phyloP scores from a whole-genome alignment of 23 tunicate genomes.

The Clavelina lepadiformis region DNA sequence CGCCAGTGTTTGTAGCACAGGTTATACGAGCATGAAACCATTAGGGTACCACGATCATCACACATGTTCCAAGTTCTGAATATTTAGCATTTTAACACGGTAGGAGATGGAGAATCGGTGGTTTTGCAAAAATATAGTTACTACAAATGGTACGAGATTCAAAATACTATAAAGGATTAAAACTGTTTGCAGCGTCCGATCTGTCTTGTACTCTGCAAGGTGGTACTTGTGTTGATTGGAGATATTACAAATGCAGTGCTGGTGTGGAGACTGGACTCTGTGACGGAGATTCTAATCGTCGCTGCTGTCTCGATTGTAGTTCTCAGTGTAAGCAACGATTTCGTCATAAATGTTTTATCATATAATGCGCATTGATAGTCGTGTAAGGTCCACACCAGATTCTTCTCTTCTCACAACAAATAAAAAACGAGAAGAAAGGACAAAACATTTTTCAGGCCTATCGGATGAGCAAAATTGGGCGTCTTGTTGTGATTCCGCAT shows the following conservation, averaged over 20 bases:
- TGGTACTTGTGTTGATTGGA: constrained; percentile 78
- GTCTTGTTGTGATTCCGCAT: constrained; percentile 33
- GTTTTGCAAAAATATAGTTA: too few relatives aligned
- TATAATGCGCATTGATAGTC: too few relatives aligned
- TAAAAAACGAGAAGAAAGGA: not conserved
- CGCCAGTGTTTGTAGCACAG: too few relatives aligned
- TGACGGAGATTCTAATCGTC: constrained; percentile 58
- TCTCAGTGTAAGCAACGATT: constrained; percentile 28
- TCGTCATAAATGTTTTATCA: not conserved
- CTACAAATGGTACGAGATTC: not conserved
- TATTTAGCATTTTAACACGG: too few relatives aligned
- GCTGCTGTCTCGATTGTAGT: constrained; percentile 70
- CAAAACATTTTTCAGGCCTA: constrained; percentile 5
- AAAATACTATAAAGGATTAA: not conserved
- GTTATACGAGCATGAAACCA: too few relatives aligned
- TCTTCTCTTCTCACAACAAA: not conserved
- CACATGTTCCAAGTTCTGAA: too few relatives aligned
- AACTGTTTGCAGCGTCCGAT: constrained; percentile 15
- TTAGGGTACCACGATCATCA: too few relatives aligned
- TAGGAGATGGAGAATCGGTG: too few relatives aligned
- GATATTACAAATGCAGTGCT: constrained; percentile 73
- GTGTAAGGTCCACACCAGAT: not conserved
- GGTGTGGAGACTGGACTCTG: constrained; percentile 78
- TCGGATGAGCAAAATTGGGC: constrained; percentile 20
- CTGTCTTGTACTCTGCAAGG: constrained; percentile 46